Evolutionary conservation across 2,113 vertebrate species (phyloP), one percentile per base, ranked within the genome.

Genomic region (Sakesphorus luctuosus): DNA sequence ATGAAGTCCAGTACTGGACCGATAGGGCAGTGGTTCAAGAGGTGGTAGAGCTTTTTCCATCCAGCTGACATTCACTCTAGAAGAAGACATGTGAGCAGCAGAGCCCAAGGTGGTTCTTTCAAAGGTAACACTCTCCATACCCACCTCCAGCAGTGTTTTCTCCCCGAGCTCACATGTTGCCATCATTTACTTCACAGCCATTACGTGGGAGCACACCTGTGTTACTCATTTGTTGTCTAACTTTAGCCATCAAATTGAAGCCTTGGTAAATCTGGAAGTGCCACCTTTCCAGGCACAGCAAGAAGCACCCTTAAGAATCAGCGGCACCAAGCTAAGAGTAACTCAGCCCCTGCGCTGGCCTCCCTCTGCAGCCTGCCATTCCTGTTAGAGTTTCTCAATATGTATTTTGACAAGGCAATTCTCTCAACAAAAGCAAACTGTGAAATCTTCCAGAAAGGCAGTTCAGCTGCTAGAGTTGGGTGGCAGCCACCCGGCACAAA

Each of bases 381-480:
- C 11, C 47, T 6, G 1, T 53, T 15, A 47, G 40, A 58, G 13
- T 77, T 90, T 77, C 56, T 80, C 75, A 63, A 43, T 33, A 59
- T 63, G 29, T 50, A 68, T 49, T 83, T 84, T 74, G 52, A 80
- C 47, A 63, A 74, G 71, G 68, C 1, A 0, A 74, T 67, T 83
- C 28, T 85, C 49, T 74, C 75, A 85, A 50, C 38, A 59, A 52
- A 88, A 91, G 31, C 33, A 43, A 92, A 66, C 90, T 38, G 20
- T 77, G 90, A 94, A 93, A 85, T 74, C 43, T 93, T 91, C 63
- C 52, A 90, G 55, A 83, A 88, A 90, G 46, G 9, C 52, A 87
- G 28, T 50, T 83, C 63, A 77, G 33, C 71, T 36, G 33, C 43
- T 61, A 80, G 59, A 82, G 74, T 24, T 86, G 59, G 61, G 59